Percentiles rank a stretch among this genome's conserved stretches.
phyloP scores from a whole-genome alignment of 2,113 vertebrate species.

The Myotis yumanensis region DNA sequence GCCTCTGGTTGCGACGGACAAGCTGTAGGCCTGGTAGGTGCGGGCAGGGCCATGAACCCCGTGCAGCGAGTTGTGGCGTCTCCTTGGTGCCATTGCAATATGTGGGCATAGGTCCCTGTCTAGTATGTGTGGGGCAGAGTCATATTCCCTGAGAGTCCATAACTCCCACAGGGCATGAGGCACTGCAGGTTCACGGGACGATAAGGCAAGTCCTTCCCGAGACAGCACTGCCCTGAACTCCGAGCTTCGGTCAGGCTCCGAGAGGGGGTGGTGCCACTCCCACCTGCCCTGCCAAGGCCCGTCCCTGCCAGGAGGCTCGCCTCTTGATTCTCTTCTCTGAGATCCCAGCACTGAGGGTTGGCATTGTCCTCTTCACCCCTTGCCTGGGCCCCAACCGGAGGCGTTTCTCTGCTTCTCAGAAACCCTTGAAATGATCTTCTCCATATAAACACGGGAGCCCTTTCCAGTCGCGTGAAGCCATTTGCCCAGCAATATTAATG shows the following conservation, averaged over 20 bases:
- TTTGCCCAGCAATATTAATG: slow-evolving; percentile 43
- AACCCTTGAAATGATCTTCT: slow-evolving; percentile 44
- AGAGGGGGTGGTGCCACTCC: accelerated
- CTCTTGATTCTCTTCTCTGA: neutral
- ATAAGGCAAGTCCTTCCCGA: accelerated
- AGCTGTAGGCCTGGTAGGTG: neutral
- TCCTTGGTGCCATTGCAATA: neutral
- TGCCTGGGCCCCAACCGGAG: neutral
- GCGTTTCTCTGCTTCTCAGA: slow-evolving; percentile 37
- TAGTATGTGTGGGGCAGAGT: neutral
- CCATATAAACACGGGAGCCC: neutral
- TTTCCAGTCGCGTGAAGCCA: slow-evolving; percentile 18
- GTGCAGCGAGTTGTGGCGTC: accelerated
- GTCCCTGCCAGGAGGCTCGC: neutral
- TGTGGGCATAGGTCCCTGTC: neutral
- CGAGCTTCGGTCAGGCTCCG: accelerated
- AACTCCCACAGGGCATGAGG: no score
- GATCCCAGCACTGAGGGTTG: neutral
- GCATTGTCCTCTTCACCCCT: neutral
- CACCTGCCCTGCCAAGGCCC: neutral
- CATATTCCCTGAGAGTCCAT: neutral
- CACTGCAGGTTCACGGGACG: neutral
- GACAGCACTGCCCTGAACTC: accelerated
- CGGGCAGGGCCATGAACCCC: neutral
- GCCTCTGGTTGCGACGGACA: neutral